A percentile compares a stretch with the other conserved stretches of the same genome.
Conservation (phyloP, 2,797 vertebrate genomes). For the Tragopan temminckii region DNA sequence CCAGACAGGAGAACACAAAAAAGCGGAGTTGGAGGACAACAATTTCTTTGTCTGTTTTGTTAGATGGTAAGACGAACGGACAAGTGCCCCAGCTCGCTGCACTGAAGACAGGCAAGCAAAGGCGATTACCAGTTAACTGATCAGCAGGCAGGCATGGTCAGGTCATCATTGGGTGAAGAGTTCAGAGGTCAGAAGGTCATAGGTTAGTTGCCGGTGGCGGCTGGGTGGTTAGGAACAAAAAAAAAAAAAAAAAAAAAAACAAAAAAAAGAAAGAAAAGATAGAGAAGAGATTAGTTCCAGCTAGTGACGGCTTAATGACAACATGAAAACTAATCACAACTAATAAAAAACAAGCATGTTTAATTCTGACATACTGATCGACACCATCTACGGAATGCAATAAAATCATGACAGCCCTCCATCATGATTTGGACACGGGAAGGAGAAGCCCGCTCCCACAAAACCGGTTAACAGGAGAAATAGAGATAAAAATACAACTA, state of each 20-base stretch:
- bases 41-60: constrained; percentile 90
- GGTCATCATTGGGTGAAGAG: constrained; percentile 99
- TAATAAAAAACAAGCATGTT: constrained; percentile 90
- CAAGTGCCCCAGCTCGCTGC: constrained; percentile 95
- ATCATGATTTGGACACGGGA: constrained; percentile 91
- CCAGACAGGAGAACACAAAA: constrained; percentile 84
- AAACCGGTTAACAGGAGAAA: constrained; percentile 86
- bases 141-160: constrained; percentile 99
- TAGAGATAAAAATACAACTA: constrained; percentile 88
- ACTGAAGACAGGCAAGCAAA: constrained; percentile 96
- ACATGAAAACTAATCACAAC: constrained; percentile 99
- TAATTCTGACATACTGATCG: constrained; percentile 89
- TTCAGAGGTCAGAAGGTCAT: constrained; percentile 99
- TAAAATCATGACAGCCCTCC: constrained; percentile 89
- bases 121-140: constrained; percentile 98
- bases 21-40: constrained; percentile 89
- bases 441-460: constrained; percentile 85
- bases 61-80: constrained; percentile 93
- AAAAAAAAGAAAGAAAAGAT: constrained; percentile 96
- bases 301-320: constrained; percentile 99
- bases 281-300: constrained; percentile 99
- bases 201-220: constrained; percentile 99
- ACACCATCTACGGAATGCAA: constrained; percentile 87
- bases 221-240: constrained; percentile 99
- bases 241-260: constrained; percentile 72